phyloP scores from a whole-genome alignment of 2,888 invertebrate genomes.

The Apocheima hispidaria region DNA sequence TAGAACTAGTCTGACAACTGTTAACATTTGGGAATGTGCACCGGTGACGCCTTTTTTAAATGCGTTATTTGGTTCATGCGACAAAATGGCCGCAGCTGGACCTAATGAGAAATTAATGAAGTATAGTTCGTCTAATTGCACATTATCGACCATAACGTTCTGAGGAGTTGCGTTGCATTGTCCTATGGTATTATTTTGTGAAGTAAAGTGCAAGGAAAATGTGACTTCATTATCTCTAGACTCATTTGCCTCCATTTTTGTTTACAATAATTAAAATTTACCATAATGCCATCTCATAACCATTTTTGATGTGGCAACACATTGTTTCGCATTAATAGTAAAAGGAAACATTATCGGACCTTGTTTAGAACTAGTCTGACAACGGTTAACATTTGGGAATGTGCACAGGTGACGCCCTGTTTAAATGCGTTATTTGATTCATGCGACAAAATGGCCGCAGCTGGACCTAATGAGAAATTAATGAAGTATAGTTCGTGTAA shows the following conservation, averaged over 20 bases:
- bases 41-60: constrained; percentile 69
- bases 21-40: constrained; percentile 57
- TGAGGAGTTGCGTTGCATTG: constrained; percentile 50
- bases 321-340: constrained; percentile 4
- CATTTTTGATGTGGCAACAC: neutral
- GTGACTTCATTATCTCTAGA: constrained; percentile 57
- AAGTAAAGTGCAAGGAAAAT: constrained; percentile 51
- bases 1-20: constrained; percentile 19
- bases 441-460: constrained; percentile 60
- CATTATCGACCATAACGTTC: constrained; percentile 53
- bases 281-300: neutral
- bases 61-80: constrained; percentile 69
- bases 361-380: constrained; percentile 15
- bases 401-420: constrained; percentile 69
- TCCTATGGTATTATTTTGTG: constrained; percentile 48
- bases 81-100: constrained; percentile 57
- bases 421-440: constrained; percentile 70
- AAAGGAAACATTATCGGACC: neutral
- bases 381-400: constrained; percentile 48
- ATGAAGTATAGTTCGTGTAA: constrained; percentile 65
- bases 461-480: constrained; percentile 72
- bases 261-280: no score
- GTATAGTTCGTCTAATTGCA: constrained; percentile 57
- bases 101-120: constrained; percentile 78
- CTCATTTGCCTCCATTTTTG: constrained; percentile 12